Percentiles rank a stretch among this genome's conserved stretches.
Conservation (phyloP, 2,113 vertebrate genomes). For the Dipodomys stephensi region DNA sequence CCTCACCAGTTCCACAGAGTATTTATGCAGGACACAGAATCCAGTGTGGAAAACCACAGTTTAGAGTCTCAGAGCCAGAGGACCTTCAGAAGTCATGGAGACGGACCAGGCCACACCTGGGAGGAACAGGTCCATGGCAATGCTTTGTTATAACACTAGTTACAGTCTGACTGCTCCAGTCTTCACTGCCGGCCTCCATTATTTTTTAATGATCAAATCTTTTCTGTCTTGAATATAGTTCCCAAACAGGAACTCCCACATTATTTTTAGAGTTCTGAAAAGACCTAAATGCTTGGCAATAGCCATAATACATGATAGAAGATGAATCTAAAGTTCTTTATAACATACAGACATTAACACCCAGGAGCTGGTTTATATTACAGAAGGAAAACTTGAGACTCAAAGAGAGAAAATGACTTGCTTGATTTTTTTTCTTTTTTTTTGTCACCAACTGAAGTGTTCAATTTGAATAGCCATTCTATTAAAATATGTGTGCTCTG, state of each 20-base stretch:
- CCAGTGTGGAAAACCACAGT: not conserved
- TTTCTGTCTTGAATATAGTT: conserved; percentile 22
- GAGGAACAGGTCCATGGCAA: not conserved
- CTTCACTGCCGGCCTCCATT: not conserved
- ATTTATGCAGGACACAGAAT: not conserved
- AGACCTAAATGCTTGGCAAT: not conserved
- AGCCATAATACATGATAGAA: not conserved
- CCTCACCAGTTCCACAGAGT: not conserved
- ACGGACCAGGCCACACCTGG: not conserved
- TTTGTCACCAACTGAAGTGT: not conserved
- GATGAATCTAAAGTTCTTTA: not conserved
- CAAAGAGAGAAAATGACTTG: not conserved
- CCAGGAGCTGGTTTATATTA: not conserved
- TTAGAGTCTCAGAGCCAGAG: not conserved
- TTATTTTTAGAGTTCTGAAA: conserved; percentile 36
- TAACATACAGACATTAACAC: not conserved
- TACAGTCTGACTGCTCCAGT: not conserved
- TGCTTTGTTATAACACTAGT: not conserved
- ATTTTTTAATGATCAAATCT: not conserved
- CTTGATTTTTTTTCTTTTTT: not conserved
- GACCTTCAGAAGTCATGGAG: not conserved
- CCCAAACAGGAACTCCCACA: conserved; percentile 11
- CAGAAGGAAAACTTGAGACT: not conserved
- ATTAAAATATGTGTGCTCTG: not conserved
- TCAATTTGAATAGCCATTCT: not conserved